These are phyloP conservation scores for Oxyruncus cristatus DNA, from an alignment of 2,113 vertebrate genomes.

Conservation along the genomic window DNA sequence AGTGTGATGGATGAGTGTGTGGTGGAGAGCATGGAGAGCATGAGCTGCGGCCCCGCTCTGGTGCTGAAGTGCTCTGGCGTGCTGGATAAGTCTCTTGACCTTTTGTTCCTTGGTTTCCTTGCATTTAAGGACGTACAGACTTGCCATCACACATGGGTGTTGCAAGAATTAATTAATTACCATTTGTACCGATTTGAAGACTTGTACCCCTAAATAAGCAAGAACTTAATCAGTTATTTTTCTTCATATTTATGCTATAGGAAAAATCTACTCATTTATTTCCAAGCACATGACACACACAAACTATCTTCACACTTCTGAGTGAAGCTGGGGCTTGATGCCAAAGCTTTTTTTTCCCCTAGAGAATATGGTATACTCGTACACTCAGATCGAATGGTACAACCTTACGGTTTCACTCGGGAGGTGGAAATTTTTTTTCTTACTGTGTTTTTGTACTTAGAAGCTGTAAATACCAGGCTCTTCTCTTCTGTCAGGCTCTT, in stretches of 20 bases:
- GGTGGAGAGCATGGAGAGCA: not conserved
- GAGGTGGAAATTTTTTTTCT: not conserved
- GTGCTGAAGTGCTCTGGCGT: not conserved
- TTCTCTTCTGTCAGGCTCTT: not conserved
- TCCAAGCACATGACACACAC: not conserved
- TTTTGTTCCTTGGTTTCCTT: not conserved
- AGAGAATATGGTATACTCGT: slow-evolving; percentile 18
- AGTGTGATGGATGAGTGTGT: not conserved
- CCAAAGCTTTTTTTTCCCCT: slow-evolving; percentile 28
- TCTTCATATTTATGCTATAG: not conserved
- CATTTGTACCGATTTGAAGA: not conserved
- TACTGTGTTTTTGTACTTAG: not conserved
- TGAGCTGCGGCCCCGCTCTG: fast-evolving
- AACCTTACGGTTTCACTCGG: not conserved
- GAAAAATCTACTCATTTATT: slow-evolving; percentile 42
- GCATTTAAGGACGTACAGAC: not conserved
- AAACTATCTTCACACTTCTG: slow-evolving; percentile 56
- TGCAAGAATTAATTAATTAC: slow-evolving; percentile 28
- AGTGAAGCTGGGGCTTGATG: slow-evolving; percentile 31
- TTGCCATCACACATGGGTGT: not conserved
- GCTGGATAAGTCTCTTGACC: not conserved
- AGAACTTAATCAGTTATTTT: slow-evolving; percentile 9
- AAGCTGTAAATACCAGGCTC: not conserved
- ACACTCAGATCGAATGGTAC: not conserved
- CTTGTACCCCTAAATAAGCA: not conserved